phyloP scores from a whole-genome alignment of 2,888 invertebrate genomes.

The Eremobia ochroleuca region DNA sequence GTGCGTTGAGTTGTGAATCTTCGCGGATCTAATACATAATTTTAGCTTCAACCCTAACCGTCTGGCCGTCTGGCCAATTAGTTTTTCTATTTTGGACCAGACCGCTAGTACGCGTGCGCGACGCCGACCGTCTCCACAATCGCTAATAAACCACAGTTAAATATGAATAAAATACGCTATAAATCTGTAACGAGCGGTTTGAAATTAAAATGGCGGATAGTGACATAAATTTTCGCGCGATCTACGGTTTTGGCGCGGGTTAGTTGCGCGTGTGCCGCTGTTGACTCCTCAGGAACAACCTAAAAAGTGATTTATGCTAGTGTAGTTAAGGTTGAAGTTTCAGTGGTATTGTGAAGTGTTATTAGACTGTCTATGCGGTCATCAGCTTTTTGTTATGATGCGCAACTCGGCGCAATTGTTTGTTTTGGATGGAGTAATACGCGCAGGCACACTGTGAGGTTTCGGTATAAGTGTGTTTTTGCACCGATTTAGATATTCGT shows the following conservation, averaged over 20 bases:
- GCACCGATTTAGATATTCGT: conserved; percentile 47
- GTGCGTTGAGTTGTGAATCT: conserved; percentile 74
- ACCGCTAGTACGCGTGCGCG: conserved; percentile 75
- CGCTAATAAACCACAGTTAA: conserved; percentile 70
- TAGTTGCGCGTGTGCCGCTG: conserved; percentile 40
- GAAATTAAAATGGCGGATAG: conserved; percentile 68
- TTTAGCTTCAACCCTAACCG: conserved; percentile 84
- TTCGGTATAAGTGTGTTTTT: conserved; percentile 49
- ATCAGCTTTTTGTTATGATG: conserved; percentile 72
- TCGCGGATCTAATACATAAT: conserved; percentile 76
- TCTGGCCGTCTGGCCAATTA: conserved; percentile 86
- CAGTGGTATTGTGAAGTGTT: conserved; percentile 62
- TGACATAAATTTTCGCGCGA: conserved; percentile 68
- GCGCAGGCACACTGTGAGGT: conserved; percentile 53
- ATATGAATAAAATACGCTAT: conserved; percentile 75
- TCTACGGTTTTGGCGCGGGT: conserved; percentile 56
- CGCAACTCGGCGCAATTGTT: conserved; percentile 66
- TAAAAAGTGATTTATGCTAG: conserved; percentile 65
- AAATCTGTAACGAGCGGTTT: conserved; percentile 70
- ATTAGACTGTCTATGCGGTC: conserved; percentile 64
- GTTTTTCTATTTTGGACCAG: conserved; percentile 86
- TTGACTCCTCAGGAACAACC: conserved; percentile 12
- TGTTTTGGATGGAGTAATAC: conserved; percentile 68
- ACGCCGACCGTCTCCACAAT: conserved; percentile 71
- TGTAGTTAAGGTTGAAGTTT: conserved; percentile 63